Conservation (phyloP, 1,140 invertebrate species). For the Mercenaria mercenaria region DNA sequence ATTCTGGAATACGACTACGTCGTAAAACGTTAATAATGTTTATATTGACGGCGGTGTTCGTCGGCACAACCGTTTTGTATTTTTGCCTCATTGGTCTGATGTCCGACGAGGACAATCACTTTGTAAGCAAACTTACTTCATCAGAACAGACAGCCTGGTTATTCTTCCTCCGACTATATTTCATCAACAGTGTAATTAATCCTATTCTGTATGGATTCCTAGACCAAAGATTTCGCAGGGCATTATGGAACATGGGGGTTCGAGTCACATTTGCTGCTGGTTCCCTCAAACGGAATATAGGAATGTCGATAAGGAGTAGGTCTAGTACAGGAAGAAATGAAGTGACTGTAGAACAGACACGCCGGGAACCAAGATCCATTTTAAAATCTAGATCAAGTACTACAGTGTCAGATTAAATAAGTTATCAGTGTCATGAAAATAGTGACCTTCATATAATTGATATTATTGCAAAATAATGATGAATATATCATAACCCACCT, state of each 20-base stretch:
- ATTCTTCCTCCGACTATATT: constrained; percentile 62
- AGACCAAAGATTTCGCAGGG: constrained; percentile 53
- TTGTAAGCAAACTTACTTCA: not conserved
- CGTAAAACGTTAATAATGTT: constrained; percentile 61
- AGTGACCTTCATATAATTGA: too few relatives aligned
- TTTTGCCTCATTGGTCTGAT: constrained; percentile 39
- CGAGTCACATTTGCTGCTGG: constrained; percentile 13
- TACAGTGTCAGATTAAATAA: not conserved
- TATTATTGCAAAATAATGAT: too few relatives aligned
- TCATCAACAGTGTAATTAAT: constrained; percentile 62
- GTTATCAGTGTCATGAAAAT: too few relatives aligned
- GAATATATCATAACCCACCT: too few relatives aligned
- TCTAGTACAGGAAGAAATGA: constrained; percentile 23
- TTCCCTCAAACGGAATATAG: constrained; percentile 42
- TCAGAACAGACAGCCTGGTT: constrained; percentile 13
- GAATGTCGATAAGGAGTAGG: constrained; percentile 9
- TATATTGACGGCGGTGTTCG: constrained; percentile 52
- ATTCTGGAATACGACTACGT: constrained; percentile 16
- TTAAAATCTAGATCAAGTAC: constrained; percentile 33
- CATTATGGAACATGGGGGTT: constrained; percentile 51
- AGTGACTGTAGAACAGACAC: not conserved
- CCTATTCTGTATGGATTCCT: constrained; percentile 55
- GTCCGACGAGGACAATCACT: not conserved
- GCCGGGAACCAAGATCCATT: not conserved
- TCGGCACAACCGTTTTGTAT: constrained; percentile 49